Conservation (phyloP, 2,797 vertebrate species). For the Meda fulgida region DNA sequence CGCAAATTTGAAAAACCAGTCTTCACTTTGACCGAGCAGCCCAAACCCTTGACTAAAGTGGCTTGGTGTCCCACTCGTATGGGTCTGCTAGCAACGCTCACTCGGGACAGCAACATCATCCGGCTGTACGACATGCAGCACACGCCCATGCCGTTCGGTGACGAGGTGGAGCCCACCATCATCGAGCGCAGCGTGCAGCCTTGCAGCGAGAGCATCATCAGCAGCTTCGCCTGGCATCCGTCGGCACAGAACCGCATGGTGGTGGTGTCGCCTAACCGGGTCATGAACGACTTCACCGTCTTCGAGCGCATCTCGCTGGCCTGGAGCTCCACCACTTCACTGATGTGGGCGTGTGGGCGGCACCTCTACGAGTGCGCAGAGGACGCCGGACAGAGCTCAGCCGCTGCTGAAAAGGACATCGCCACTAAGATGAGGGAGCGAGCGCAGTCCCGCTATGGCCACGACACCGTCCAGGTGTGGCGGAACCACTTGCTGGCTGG, state of each 20-base stretch:
- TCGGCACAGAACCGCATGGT: constrained; percentile 98
- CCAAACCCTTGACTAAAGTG: constrained; percentile 95
- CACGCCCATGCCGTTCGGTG: constrained; percentile 93
- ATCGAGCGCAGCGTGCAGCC: constrained; percentile 98
- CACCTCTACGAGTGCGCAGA: constrained; percentile 94
- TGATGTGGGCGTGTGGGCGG: constrained; percentile 97
- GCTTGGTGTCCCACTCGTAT: constrained; percentile 97
- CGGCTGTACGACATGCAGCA: constrained; percentile 99
- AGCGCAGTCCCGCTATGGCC: constrained; percentile 93
- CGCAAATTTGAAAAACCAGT: constrained; percentile 98
- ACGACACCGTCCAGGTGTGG: constrained; percentile 95
- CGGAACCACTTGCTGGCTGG: constrained; percentile 93
- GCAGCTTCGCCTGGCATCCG: constrained; percentile 97
- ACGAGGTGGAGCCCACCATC: constrained; percentile 97
- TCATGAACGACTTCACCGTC: constrained; percentile 97
- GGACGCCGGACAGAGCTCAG: constrained; percentile 81
- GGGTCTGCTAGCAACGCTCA: constrained; percentile 92
- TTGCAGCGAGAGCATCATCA: constrained; percentile 87
- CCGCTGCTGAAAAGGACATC: constrained; percentile 86
- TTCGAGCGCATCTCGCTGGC: constrained; percentile 98
- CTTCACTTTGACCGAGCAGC: constrained; percentile 93
- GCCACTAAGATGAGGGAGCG: constrained; percentile 96
- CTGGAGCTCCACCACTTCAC: constrained; percentile 93
- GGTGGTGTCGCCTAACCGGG: constrained; percentile 91
- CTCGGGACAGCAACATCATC: constrained; percentile 95